phyloP scores from a whole-genome alignment of 2,797 vertebrate species.

The Dermochelys coriacea region DNA sequence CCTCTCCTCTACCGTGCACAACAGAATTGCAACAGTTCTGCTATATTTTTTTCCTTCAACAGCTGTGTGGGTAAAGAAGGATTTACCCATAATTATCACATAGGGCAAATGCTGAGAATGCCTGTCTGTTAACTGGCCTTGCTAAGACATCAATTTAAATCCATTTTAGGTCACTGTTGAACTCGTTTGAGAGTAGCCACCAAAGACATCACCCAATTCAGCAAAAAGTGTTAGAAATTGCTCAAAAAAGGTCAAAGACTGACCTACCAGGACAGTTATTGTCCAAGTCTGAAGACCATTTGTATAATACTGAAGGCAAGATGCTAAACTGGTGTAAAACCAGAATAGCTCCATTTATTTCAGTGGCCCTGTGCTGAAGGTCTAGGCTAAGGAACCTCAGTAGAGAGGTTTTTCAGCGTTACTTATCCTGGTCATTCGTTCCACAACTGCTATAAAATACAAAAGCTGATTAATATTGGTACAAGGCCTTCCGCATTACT shows the following conservation, averaged over 20 bases:
- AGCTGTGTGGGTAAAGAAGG: background rate
- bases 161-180: background rate
- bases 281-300: background rate
- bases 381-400: background rate
- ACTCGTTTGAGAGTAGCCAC: conserved; percentile 1
- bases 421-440: background rate
- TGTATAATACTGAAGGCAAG: background rate
- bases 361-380: background rate
- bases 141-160: background rate
- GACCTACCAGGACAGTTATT: background rate
- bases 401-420: background rate
- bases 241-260: background rate
- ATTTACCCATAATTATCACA: background rate
- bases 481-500: background rate
- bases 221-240: background rate
- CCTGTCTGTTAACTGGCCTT: background rate
- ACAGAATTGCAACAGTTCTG: background rate
- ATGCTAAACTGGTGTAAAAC: background rate
- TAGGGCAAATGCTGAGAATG: background rate
- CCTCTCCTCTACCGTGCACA: background rate
- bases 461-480: background rate
- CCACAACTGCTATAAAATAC: conserved; percentile 8
- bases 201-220: background rate
- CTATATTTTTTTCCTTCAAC: background rate
- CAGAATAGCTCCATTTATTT: background rate